Conservation (phyloP, 2,888 invertebrate genomes). For the Pterobdella sp. region DNA sequence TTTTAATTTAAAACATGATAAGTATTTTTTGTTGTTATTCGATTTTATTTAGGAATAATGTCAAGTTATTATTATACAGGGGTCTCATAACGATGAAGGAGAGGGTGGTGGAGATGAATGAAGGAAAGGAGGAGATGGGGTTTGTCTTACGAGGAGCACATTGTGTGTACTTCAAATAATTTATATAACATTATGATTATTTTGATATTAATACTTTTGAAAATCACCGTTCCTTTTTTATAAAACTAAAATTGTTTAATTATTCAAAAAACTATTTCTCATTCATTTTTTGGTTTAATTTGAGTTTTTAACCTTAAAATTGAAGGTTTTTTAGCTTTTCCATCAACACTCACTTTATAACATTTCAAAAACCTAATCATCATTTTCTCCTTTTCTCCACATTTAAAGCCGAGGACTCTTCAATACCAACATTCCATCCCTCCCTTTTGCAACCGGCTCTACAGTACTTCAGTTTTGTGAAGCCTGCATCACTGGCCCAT, state of each 20-base stretch:
- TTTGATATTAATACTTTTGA: too few species aligned
- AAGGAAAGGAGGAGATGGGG: conserved; percentile 4
- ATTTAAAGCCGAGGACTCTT: background rate
- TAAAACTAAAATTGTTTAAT: too few species aligned
- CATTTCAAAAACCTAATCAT: background rate
- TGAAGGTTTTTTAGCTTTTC: too few species aligned
- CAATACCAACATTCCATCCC: background rate
- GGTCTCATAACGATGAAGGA: background rate
- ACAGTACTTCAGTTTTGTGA: background rate
- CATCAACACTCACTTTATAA: background rate
- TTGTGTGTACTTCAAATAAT: too few species aligned
- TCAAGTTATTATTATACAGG: background rate
- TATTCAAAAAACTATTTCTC: too few species aligned
- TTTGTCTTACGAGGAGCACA: background rate
- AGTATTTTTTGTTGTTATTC: too few species aligned
- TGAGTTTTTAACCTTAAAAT: too few species aligned
- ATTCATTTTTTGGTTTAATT: too few species aligned
- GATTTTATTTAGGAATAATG: too few species aligned
- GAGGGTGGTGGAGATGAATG: background rate
- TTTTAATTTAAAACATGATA: too few species aligned
- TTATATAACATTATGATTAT: too few species aligned
- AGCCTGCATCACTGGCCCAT: background rate
- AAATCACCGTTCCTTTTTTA: too few species aligned
- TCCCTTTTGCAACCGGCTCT: background rate
- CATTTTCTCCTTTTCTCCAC: background rate